These are phyloP conservation scores for Malaclemys terrapin DNA, from an alignment of 2,113 vertebrate species.

Conservation along the genomic window DNA sequence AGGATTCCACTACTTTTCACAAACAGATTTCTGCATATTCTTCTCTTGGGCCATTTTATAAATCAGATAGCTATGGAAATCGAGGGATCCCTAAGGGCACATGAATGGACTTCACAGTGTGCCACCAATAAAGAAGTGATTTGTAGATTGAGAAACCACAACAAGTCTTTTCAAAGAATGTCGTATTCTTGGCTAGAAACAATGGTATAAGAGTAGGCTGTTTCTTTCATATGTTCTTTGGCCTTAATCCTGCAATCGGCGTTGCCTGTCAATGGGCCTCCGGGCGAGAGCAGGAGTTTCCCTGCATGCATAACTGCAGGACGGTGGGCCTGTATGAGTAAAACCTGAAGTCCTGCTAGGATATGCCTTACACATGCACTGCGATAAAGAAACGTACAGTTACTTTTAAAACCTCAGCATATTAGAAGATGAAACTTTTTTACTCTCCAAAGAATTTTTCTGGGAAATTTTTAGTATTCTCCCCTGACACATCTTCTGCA, in stretches of 20 bases:
- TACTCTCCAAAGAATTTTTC: background rate
- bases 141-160: slow-evolving; percentile 40
- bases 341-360: background rate
- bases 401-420: background rate
- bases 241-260: background rate
- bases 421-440: fast-evolving
- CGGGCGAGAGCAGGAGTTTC: fast-evolving
- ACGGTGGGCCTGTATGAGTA: fast-evolving
- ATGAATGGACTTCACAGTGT: slow-evolving; percentile 41
- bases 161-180: slow-evolving; percentile 27
- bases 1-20: background rate
- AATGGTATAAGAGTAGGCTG: background rate
- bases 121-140: slow-evolving; percentile 56
- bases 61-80: slow-evolving; percentile 23
- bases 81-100: slow-evolving; percentile 61
- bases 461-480: background rate
- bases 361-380: background rate
- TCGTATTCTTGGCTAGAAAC: slow-evolving; percentile 19
- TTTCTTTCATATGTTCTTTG: background rate
- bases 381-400: fast-evolving
- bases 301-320: background rate
- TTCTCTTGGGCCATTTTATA: slow-evolving; percentile 35
- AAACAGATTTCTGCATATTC: background rate
- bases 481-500: background rate
- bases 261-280: background rate